Base-by-base conservation (phyloP, 2,797 vertebrate genomes). In the Alfaro cultratus region DNA sequence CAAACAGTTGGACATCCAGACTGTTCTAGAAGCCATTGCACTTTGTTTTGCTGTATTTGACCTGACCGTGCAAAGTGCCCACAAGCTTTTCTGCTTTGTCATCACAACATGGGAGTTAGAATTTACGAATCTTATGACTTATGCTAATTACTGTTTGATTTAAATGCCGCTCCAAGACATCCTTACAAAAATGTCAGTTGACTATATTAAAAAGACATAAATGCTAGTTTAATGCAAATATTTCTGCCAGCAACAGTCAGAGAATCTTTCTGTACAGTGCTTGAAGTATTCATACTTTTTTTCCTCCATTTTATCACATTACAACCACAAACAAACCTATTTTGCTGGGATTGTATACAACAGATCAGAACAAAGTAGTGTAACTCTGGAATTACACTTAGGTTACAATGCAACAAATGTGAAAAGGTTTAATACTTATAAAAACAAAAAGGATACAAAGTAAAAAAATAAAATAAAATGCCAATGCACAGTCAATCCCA, bases 1-100 rank as follows among this genome's bases (percentile, higher is more conserved):
- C 77, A 93, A 94, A 94, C 68, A 75, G 75, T 15, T 74, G 73
- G 76, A 85, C 23, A 13, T 80, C n/a, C 74, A 41, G 46, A 36
- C 45, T 68, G 34, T 29, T 67, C 45, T 36, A 10, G 21, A 76
- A 26, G n/a, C 16, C 51, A 16, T 49, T 74, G 77, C 72, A 71
- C 76, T 81, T 57, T 31, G 23, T 64, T 21, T 57, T 49, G 26
- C 73, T 79, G 79, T 1, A 5, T 77, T 74, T 88, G 71, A 86
- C 55, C 51, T 45, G 8, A 18, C 26, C 74, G 26, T 76, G 26
- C 79, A 21, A 41, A 5, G 16, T 10, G 51, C 16, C 41, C 7
- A 46, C 1, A 4, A 45, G n/a, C 9, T 41, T 53, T 81, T 81
- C 29, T 87, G 83, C 77, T 77, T 45, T 70, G 41, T 89, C 79